phyloP scores from a whole-genome alignment of 2,797 vertebrate species.

The Acestrorhynchus altus region DNA sequence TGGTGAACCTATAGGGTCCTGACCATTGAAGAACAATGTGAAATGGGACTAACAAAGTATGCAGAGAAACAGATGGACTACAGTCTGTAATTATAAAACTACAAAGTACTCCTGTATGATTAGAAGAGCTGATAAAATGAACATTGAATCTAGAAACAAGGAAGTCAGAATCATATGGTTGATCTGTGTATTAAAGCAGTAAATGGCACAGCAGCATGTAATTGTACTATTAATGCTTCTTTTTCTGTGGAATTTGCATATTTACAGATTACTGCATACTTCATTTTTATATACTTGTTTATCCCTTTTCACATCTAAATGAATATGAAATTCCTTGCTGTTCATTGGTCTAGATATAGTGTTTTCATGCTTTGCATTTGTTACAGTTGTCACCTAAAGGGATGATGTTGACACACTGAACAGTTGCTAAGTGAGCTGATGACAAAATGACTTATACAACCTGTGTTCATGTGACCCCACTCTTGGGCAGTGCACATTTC shows the following conservation, averaged over 20 bases:
- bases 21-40: too few relatives aligned
- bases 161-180: too few relatives aligned
- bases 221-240: background rate
- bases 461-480: slow-evolving; percentile 68
- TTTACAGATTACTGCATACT: background rate
- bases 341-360: background rate
- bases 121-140: too few relatives aligned
- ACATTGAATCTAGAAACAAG: too few relatives aligned
- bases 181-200: too few relatives aligned
- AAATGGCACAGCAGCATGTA: too few relatives aligned
- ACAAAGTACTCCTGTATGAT: too few relatives aligned
- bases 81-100: too few relatives aligned
- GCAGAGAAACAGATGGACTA: too few relatives aligned
- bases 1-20: too few relatives aligned
- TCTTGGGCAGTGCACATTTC: slow-evolving; percentile 67
- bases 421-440: slow-evolving; percentile 65
- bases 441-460: slow-evolving; percentile 66
- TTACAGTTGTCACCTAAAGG: slow-evolving; percentile 36
- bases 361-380: slow-evolving; percentile 46
- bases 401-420: slow-evolving; percentile 72
- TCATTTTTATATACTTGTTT: background rate
- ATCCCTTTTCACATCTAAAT: background rate
- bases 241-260: background rate
- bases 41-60: too few relatives aligned
- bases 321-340: background rate